Conservation (phyloP, 2,113 vertebrate genomes). For the Pteropus alecto region DNA sequence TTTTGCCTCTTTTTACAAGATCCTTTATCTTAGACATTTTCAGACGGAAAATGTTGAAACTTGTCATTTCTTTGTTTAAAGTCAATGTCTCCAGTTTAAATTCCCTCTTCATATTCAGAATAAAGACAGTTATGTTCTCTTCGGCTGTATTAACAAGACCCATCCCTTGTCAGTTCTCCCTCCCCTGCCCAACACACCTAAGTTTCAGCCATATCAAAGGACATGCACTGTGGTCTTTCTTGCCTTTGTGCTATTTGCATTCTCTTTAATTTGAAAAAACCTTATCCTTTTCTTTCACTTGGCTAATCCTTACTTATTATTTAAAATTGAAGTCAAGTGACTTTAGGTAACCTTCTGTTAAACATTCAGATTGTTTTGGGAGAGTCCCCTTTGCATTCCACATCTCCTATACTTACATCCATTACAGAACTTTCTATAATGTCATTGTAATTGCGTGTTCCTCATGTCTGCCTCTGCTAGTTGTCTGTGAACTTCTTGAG, state of each 20-base stretch:
- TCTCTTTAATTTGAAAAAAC: background rate
- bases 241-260: background rate
- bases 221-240: background rate
- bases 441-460: background rate
- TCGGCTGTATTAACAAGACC: background rate
- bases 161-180: background rate
- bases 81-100: slow-evolving; percentile 12
- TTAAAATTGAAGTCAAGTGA: background rate
- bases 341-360: background rate
- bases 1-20: slow-evolving; percentile 7
- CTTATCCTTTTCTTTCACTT: background rate
- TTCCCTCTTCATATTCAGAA: background rate
- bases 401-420: background rate
- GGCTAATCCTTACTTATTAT: background rate
- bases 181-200: no score
- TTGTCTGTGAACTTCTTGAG: background rate
- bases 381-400: background rate
- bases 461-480: background rate
- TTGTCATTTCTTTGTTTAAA: slow-evolving; percentile 37
- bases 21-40: background rate
- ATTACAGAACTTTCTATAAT: background rate
- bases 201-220: background rate
- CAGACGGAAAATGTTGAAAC: slow-evolving; percentile 4
- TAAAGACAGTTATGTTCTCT: background rate
- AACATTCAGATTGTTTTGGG: background rate